These are phyloP conservation scores for Drosophila quinaria DNA, from an alignment of 2,888 invertebrate genomes.

Conservation along the genomic window DNA sequence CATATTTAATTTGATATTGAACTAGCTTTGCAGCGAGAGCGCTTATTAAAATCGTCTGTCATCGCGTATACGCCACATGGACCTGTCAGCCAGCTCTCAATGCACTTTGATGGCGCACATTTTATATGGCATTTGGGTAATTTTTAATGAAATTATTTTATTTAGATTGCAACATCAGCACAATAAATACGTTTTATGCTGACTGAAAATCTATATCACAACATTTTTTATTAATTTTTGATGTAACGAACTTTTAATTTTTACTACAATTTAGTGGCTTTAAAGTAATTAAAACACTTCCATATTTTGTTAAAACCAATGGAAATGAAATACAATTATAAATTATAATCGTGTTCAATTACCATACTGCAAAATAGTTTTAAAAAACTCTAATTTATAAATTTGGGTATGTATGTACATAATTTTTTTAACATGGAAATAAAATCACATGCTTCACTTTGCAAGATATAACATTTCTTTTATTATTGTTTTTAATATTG, in stretches of 20 bases:
- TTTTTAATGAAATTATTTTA: slow-evolving; percentile 49
- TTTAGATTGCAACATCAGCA: slow-evolving; percentile 38
- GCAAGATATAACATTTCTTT: no score
- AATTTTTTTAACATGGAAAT: no score
- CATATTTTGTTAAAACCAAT: neutral
- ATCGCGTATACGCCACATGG: slow-evolving; percentile 48
- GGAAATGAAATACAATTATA: no score
- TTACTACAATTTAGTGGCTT: slow-evolving; percentile 16
- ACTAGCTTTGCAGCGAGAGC: slow-evolving; percentile 5
- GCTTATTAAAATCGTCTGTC: slow-evolving; percentile 53
- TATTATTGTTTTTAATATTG: no score
- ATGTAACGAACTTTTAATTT: slow-evolving; percentile 8
- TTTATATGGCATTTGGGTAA: slow-evolving; percentile 2
- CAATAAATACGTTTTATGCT: slow-evolving; percentile 60
- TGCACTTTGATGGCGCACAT: slow-evolving; percentile 8
- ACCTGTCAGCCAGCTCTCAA: slow-evolving; percentile 19
- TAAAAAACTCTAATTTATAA: neutral
- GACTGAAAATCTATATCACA: slow-evolving; percentile 63
- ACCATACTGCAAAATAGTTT: neutral
- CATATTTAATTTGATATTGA: slow-evolving; percentile 15
- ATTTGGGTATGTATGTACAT: no score
- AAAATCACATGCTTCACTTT: no score
- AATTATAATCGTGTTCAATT: slow-evolving; percentile 3
- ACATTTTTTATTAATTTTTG: slow-evolving; percentile 8
- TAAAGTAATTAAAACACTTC: neutral